Evolutionary conservation across 2,797 vertebrate species (phyloP).

Genomic region (Florisuga fusca): DNA sequence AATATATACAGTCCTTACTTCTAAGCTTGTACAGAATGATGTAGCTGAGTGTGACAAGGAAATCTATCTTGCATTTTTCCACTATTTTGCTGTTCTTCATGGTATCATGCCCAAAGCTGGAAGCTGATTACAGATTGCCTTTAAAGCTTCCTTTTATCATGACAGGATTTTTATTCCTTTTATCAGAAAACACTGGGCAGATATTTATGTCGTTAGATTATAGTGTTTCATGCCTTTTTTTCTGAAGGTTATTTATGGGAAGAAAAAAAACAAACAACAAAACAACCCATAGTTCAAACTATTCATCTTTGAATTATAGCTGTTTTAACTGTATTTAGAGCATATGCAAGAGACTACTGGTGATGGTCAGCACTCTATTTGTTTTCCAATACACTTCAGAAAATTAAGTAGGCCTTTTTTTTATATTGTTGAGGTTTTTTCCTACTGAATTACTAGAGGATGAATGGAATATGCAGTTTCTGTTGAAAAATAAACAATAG

Average conservation of each 20-base stretch:
- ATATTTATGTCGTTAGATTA: not conserved
- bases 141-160: slow-evolving; percentile 18
- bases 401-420: not conserved
- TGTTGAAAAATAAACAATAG: not conserved
- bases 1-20: not conserved
- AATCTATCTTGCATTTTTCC: not conserved
- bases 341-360: not conserved
- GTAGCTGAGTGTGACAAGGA: not conserved
- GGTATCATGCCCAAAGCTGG: not conserved
- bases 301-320: slow-evolving; percentile 4
- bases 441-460: not conserved
- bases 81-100: not conserved
- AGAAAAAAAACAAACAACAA: not conserved
- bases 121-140: not conserved
- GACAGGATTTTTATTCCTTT: not conserved
- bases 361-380: not conserved
- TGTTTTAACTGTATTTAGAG: slow-evolving; percentile 3
- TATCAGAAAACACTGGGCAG: not conserved
- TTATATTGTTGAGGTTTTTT: not conserved
- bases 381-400: not conserved
- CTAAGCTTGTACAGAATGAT: not conserved
- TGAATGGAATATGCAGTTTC: not conserved
- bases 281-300: not conserved
- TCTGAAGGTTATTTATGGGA: not conserved
- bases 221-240: not conserved